Percentiles rank a stretch among this genome's conserved stretches.
Conservation (phyloP, 2,888 invertebrate species). For the Polyommatus icarus region DNA sequence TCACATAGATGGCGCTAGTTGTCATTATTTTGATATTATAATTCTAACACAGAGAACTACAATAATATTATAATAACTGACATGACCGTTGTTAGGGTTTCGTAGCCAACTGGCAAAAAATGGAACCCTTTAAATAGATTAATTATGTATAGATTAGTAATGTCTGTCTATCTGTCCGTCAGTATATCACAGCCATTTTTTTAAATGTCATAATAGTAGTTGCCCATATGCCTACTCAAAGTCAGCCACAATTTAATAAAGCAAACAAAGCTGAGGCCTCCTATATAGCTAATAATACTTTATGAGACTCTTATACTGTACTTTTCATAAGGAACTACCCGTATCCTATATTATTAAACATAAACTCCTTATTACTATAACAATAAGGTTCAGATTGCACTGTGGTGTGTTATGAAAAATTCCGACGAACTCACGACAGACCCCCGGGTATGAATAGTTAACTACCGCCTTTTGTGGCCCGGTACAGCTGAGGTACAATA, state of each 20-base stretch:
- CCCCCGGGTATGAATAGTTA: constrained; percentile 27
- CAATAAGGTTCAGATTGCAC: not conserved
- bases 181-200: no score
- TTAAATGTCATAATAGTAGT: no score
- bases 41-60: no score
- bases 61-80: no score
- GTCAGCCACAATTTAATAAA: not conserved
- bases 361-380: not conserved
- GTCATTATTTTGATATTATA: no score
- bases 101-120: no score
- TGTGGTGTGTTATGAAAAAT: constrained; percentile 10
- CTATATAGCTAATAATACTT: not conserved
- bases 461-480: not conserved
- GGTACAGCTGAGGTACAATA: not conserved
- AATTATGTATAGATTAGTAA: no score
- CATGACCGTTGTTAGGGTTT: no score
- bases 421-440: constrained; percentile 14
- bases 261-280: not conserved
- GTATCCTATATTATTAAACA: not conserved
- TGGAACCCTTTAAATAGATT: no score
- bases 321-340: not conserved
- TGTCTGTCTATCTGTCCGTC: no score
- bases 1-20: no score
- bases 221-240: no score
- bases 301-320: not conserved